Evolutionary conservation across 2,113 vertebrate species (phyloP).

Genomic region (Lycaon pictus): DNA sequence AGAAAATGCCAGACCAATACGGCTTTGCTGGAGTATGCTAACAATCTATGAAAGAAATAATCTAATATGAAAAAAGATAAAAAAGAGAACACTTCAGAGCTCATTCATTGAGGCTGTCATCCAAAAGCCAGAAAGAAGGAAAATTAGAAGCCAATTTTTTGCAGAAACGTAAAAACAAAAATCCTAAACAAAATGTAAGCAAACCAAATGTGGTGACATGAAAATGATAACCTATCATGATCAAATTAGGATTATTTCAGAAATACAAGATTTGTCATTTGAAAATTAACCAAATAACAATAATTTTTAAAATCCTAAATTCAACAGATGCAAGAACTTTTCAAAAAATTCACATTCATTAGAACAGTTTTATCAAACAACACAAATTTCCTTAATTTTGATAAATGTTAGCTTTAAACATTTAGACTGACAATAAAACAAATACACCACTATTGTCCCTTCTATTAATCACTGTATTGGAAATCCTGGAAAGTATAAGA

Average conservation of each 20-base stretch:
- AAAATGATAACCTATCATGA: neutral
- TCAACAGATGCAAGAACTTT: neutral
- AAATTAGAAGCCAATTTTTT: neutral
- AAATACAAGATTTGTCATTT: neutral
- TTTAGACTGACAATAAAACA: neutral
- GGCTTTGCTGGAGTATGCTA: neutral
- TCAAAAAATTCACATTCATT: neutral
- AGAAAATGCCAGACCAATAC: neutral
- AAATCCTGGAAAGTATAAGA: neutral
- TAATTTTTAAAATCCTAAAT: neutral
- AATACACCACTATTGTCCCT: neutral
- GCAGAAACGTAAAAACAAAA: neutral
- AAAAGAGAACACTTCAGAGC: neutral
- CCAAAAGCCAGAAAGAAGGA: neutral
- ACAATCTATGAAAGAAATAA: neutral
- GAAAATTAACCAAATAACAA: neutral
- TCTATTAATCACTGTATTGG: neutral
- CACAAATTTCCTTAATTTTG: neutral
- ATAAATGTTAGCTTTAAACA: neutral
- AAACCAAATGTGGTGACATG: neutral
- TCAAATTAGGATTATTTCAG: neutral
- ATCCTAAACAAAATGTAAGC: neutral
- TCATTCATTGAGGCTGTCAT: neutral
- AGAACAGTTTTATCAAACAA: neutral
- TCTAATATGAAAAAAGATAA: neutral